phyloP scores from a whole-genome alignment of 2,113 vertebrate species.

The Cottus gobio region DNA sequence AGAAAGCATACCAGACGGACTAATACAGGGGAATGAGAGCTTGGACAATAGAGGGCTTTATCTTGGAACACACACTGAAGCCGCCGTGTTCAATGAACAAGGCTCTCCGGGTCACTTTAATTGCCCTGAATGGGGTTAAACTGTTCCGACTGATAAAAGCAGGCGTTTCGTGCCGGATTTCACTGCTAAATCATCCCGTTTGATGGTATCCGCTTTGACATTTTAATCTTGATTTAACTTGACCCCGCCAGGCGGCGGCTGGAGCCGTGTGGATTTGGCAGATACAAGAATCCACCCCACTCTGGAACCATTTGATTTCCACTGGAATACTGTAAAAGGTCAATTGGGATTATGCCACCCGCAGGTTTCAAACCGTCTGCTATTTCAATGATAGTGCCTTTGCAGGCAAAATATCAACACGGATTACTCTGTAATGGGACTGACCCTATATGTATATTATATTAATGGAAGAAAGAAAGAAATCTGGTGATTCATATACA shows the following conservation, averaged over 20 bases:
- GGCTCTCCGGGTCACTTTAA: constrained; percentile 54
- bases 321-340: constrained; percentile 50
- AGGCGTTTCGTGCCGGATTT: constrained; percentile 40
- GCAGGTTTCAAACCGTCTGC: constrained; percentile 10
- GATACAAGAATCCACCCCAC: constrained; percentile 22
- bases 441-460: not conserved
- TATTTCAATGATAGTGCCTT: not conserved
- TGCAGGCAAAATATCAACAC: constrained; percentile 4
- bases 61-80: constrained; percentile 40
- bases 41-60: constrained; percentile 62
- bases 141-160: constrained; percentile 53
- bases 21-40: constrained; percentile 42
- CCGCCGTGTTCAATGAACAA: constrained; percentile 31
- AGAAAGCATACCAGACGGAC: constrained; percentile 32
- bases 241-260: constrained; percentile 14
- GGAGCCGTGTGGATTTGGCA: constrained; percentile 35
- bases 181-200: constrained; percentile 56
- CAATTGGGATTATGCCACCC: constrained; percentile 34
- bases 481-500: not conserved
- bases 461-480: not conserved
- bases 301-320: constrained; percentile 47
- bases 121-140: constrained; percentile 57
- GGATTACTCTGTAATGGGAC: not conserved
- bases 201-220: constrained; percentile 51
- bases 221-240: constrained; percentile 69